Evolutionary conservation across 2,113 vertebrate genomes (phyloP).

Genomic region (Equus quagga): DNA sequence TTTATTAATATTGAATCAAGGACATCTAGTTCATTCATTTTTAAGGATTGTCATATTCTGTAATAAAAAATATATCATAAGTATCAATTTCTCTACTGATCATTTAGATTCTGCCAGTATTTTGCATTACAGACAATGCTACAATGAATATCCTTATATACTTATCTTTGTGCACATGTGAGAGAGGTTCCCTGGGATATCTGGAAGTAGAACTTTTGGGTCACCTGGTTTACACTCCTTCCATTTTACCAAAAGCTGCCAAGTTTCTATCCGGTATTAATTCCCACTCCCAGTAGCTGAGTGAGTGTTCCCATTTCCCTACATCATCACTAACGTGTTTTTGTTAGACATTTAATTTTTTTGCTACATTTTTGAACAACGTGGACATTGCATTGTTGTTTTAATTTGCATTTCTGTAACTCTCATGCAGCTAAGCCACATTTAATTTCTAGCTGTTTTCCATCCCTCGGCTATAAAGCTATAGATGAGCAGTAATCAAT

Average conservation of each 20-base stretch:
- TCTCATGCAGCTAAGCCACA: not conserved
- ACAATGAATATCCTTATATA: not conserved
- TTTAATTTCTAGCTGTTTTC: not conserved
- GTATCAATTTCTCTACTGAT: not conserved
- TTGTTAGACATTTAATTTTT: not conserved
- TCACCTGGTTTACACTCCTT: not conserved
- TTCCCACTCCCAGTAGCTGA: not conserved
- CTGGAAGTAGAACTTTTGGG: not conserved
- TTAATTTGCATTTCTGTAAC: not conserved
- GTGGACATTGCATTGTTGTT: not conserved
- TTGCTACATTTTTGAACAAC: not conserved
- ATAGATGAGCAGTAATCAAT: not conserved
- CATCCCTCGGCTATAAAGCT: not conserved
- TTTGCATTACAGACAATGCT: not conserved
- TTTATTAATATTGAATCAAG: constrained; percentile 15
- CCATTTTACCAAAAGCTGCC: not conserved
- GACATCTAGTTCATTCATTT: not conserved
- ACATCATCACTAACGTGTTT: not conserved
- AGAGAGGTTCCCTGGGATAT: not conserved
- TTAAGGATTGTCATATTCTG: constrained; percentile 23
- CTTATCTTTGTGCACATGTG: not conserved
- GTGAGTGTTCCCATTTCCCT: not conserved
- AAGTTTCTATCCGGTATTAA: not conserved
- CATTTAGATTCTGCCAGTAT: not conserved
- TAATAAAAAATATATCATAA: constrained; percentile 39